Conservation (phyloP, 2,888 invertebrate genomes). For the Parnassius glacialis region DNA sequence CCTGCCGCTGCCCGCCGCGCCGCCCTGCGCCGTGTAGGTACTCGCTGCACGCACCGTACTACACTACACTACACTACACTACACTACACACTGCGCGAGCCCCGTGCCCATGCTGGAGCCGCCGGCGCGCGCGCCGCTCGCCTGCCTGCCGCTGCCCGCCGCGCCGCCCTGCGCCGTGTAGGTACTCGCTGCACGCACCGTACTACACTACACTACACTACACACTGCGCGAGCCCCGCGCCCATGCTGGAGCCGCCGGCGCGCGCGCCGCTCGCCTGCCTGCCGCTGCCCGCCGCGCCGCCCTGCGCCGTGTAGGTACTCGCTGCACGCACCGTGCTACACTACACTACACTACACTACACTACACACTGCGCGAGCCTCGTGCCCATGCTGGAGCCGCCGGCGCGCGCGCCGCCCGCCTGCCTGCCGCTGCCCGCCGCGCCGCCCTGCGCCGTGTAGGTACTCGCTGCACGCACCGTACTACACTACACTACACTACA, state of each 20-base stretch:
- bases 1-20: constrained; percentile 50
- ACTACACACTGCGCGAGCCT: constrained; percentile 69
- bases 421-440: constrained; percentile 49
- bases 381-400: constrained; percentile 67
- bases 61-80: constrained; percentile 73
- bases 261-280: constrained; percentile 71
- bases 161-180: constrained; percentile 85
- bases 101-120: constrained; percentile 68
- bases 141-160: constrained; percentile 46
- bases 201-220: constrained; percentile 66
- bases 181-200: not conserved
- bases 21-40: constrained; percentile 85
- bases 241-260: constrained; percentile 76
- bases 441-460: constrained; percentile 85
- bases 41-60: not conserved
- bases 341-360: constrained; percentile 39
- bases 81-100: too few species aligned
- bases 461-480: not conserved
- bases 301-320: constrained; percentile 84
- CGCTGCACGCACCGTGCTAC: constrained; percentile 54
- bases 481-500: constrained; percentile 68
- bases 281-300: constrained; percentile 58
- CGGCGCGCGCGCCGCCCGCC: constrained; percentile 79
- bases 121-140: constrained; percentile 80
- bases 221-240: constrained; percentile 67